These are phyloP conservation scores for Agonum fuliginosum DNA, from an alignment of 2,888 invertebrate genomes.

Conservation along the genomic window DNA sequence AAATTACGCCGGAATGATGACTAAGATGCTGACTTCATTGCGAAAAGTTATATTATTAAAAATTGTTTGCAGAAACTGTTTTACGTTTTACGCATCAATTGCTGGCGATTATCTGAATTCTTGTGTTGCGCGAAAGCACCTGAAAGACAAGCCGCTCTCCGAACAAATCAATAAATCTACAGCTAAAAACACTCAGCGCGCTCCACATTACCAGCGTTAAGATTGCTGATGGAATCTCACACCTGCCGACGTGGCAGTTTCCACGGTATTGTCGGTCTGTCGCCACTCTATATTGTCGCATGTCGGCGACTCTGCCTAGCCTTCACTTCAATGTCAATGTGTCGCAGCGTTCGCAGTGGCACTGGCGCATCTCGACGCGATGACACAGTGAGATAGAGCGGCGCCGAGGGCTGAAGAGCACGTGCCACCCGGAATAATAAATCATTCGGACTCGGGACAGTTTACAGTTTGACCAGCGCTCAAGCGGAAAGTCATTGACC, in stretches of 20 bases:
- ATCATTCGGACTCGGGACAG: slow-evolving; percentile 30
- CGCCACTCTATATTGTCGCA: slow-evolving; percentile 18
- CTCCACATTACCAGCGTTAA: slow-evolving; percentile 48
- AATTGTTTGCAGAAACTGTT: no score
- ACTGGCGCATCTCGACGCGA: slow-evolving; percentile 25
- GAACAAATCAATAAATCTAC: slow-evolving; percentile 52
- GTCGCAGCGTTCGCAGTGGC: background rate
- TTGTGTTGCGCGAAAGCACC: no score
- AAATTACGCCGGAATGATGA: slow-evolving; percentile 47
- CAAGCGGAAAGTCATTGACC: slow-evolving; percentile 15
- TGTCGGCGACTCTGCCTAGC: background rate
- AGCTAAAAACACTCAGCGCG: slow-evolving; percentile 48
- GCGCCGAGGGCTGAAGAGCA: slow-evolving; percentile 25
- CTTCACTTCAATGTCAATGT: slow-evolving; percentile 38
- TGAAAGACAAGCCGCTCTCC: slow-evolving; percentile 14
- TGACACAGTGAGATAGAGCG: slow-evolving; percentile 54
- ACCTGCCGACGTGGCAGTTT: slow-evolving; percentile 55
- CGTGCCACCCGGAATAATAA: slow-evolving; percentile 39
- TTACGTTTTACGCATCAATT: background rate
- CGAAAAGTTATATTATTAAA: no score
- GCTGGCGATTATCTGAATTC: no score
- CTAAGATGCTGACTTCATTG: slow-evolving; percentile 1
- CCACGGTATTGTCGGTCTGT: background rate
- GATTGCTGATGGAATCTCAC: slow-evolving; percentile 32
- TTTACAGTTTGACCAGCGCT: background rate